A percentile compares a stretch with the other conserved stretches of the same genome.
Conservation (phyloP, 2,888 invertebrate species). For the Melanargia galathea region DNA sequence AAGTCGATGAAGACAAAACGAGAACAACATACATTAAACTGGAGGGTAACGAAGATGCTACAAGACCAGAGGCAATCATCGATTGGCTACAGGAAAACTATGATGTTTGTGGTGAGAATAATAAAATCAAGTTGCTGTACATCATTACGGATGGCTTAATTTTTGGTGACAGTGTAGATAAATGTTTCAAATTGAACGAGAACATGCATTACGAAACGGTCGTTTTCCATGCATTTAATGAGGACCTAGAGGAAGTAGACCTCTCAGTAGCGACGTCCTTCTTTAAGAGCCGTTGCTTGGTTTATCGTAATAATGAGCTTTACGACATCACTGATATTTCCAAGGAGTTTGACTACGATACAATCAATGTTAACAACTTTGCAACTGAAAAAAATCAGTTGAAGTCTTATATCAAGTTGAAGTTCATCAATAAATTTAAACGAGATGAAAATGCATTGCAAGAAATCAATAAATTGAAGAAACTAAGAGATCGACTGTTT, state of each 20-base stretch:
- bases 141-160: too few species aligned
- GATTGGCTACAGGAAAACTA: too few species aligned
- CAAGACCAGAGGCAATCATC: too few species aligned
- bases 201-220: slow-evolving; percentile 48
- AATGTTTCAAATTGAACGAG: slow-evolving; percentile 44
- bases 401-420: slow-evolving; percentile 52
- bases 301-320: slow-evolving; percentile 47
- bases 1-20: slow-evolving; percentile 44
- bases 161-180: not conserved
- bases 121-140: too few species aligned
- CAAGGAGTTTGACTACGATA: slow-evolving; percentile 48
- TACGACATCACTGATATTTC: slow-evolving; percentile 48
- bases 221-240: slow-evolving; percentile 47
- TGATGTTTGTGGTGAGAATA: too few species aligned
- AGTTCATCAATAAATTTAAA: slow-evolving; percentile 45
- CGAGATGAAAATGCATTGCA: slow-evolving; percentile 22
- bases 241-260: slow-evolving; percentile 32
- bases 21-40: slow-evolving; percentile 28
- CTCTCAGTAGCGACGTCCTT: slow-evolving; percentile 48
- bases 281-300: slow-evolving; percentile 45
- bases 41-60: too few species aligned
- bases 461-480: too few species aligned
- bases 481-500: too few species aligned
- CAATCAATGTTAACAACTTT: slow-evolving; percentile 49
- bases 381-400: slow-evolving; percentile 44